A percentile compares a stretch with the other conserved stretches of the same genome.
phyloP scores from a whole-genome alignment of 2,888 invertebrate species.

The Lasioglossum malachurum region DNA sequence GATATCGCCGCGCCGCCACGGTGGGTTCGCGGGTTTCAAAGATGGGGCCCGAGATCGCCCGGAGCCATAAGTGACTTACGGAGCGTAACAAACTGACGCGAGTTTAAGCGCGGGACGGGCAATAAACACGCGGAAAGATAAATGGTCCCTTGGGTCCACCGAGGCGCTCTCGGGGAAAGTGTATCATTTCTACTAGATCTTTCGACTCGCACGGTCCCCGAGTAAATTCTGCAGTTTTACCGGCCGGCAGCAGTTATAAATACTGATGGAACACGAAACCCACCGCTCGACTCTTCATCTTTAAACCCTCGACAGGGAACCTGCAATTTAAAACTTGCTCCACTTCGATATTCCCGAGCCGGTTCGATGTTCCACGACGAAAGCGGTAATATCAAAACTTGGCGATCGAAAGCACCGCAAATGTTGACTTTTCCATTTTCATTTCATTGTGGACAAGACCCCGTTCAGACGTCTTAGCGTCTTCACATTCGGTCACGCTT shows the following conservation, averaged over 20 bases:
- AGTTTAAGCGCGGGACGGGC: slow-evolving; percentile 83
- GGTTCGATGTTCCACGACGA: not conserved
- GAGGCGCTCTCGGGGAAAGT: slow-evolving; percentile 67
- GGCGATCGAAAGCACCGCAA: not conserved
- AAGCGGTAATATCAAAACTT: not conserved
- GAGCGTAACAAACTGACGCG: slow-evolving; percentile 84
- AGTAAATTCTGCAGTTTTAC: slow-evolving; percentile 39
- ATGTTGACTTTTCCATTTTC: too few species aligned
- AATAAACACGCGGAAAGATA: slow-evolving; percentile 84
- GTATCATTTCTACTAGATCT: slow-evolving; percentile 68
- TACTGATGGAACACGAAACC: not conserved
- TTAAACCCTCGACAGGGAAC: not conserved
- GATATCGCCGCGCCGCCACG: slow-evolving; percentile 44
- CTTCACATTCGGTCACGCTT: too few species aligned
- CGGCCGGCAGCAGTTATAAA: slow-evolving; percentile 24
- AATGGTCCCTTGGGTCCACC: slow-evolving; percentile 75
- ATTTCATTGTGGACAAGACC: too few species aligned
- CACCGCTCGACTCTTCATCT: not conserved
- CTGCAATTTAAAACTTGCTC: not conserved
- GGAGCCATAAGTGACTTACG: slow-evolving; percentile 83
- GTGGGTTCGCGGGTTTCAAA: slow-evolving; percentile 21
- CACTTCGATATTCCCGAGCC: not conserved
- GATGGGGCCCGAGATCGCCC: slow-evolving; percentile 59
- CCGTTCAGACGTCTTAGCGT: too few species aligned
- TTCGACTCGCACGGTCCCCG: slow-evolving; percentile 42